These are phyloP conservation scores for Mola mola DNA, from an alignment of 2,113 vertebrate genomes.

Conservation along the genomic window DNA sequence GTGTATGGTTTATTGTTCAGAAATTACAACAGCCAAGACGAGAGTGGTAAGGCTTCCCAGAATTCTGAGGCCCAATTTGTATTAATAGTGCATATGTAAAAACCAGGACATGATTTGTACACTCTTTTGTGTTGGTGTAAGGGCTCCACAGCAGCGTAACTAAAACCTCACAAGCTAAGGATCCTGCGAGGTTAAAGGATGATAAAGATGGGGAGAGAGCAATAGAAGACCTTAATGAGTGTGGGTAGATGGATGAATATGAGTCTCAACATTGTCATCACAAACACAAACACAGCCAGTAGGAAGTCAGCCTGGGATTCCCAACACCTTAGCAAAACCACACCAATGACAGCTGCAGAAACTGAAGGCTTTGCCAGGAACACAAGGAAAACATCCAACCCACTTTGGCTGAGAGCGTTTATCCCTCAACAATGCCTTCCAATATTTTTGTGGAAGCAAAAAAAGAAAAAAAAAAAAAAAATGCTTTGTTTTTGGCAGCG, in stretches of 20 bases:
- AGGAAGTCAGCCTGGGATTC: constrained; percentile 58
- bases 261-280: constrained; percentile 64
- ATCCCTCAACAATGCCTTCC: constrained; percentile 76
- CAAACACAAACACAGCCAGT: constrained; percentile 55
- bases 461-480: constrained; percentile 67
- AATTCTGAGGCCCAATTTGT: no score
- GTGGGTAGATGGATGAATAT: constrained; percentile 49
- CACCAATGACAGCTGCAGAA: constrained; percentile 74
- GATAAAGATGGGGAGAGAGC: background rate
- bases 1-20: no score
- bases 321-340: constrained; percentile 60
- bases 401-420: constrained; percentile 75
- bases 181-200: constrained; percentile 11
- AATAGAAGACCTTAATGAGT: constrained; percentile 34
- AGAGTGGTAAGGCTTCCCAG: no score
- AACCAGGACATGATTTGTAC: background rate
- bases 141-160: constrained; percentile 1
- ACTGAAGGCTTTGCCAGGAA: constrained; percentile 60
- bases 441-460: constrained; percentile 75
- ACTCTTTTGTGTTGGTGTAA: constrained; percentile 20
- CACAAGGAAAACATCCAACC: constrained; percentile 72
- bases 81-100: constrained; percentile 33
- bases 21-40: no score
- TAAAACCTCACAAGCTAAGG: background rate
- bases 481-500: constrained; percentile 76